These are phyloP conservation scores for Napeogenes sylphis DNA, from an alignment of 2,888 invertebrate species.

Conservation along the genomic window DNA sequence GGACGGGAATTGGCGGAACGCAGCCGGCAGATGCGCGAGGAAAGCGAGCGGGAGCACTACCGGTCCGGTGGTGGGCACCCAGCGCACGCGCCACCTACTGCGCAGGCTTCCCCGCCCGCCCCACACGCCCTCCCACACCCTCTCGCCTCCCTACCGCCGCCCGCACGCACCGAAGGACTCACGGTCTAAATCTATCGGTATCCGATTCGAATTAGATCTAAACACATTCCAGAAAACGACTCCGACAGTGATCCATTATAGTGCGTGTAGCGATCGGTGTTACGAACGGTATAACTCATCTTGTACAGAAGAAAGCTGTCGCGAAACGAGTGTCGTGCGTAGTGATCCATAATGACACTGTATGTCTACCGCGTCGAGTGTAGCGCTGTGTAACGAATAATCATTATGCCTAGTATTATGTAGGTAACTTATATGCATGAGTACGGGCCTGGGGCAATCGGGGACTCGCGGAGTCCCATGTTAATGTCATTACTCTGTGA, in stretches of 20 bases:
- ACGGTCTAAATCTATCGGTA: slow-evolving; percentile 77
- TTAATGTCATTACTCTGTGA: slow-evolving; percentile 77
- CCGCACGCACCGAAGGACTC: slow-evolving; percentile 83
- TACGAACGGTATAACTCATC: slow-evolving; percentile 49
- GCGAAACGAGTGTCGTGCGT: slow-evolving; percentile 43
- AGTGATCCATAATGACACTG: slow-evolving; percentile 39
- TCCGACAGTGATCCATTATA: slow-evolving; percentile 27
- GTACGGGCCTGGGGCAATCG: slow-evolving; percentile 76
- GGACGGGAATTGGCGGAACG: slow-evolving; percentile 75
- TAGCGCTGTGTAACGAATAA: slow-evolving; percentile 66
- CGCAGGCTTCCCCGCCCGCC: slow-evolving; percentile 53
- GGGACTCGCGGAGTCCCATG: slow-evolving; percentile 67
- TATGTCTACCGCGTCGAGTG: slow-evolving; percentile 58
- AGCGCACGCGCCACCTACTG: slow-evolving; percentile 62
- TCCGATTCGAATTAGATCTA: slow-evolving; percentile 8
- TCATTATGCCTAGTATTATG: slow-evolving; percentile 68
- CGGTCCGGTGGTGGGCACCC: slow-evolving; percentile 61
- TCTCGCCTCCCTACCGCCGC: slow-evolving; percentile 79
- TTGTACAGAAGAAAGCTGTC: slow-evolving; percentile 56
- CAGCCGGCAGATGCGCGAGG: slow-evolving; percentile 73
- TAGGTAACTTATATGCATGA: slow-evolving; percentile 71
- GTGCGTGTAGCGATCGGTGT: slow-evolving; percentile 25
- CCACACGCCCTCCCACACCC: slow-evolving; percentile 49
- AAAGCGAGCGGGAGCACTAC: slow-evolving; percentile 63
- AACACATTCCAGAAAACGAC: slow-evolving; percentile 30